Evolutionary conservation across 2,888 invertebrate species (phyloP), one percentile per base, ranked within the genome.

Genomic region (Atrina japonica): DNA sequence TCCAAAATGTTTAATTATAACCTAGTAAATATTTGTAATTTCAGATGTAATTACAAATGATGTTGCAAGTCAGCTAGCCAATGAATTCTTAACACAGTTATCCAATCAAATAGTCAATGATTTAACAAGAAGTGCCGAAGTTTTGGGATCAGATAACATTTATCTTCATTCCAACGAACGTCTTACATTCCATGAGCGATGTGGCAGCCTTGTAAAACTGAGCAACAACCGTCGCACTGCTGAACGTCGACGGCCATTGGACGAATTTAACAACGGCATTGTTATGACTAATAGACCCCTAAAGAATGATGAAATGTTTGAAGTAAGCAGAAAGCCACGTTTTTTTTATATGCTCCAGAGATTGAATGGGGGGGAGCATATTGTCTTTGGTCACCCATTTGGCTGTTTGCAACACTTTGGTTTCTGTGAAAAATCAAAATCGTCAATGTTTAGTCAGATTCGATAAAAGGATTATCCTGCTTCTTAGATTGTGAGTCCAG

Each of bases 121-220:
- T 45, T 60, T 86, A 49, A 82, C 82, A n/a, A 74, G 79, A 47
- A 78, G 77, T 55, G 79, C 77, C 45, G 81, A 80, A 30, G 70
- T 76, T 6, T 59, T 80, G 1, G 67, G 68, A 1, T 52, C 80
- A 3, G 64, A 69, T 14, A 70, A 63, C 30, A 55, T 66, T 7
- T 40, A 21, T 23, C 53, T 64, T 21, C 75, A 77, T 23, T 80
- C 86, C 35, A 84, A 83, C 63, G 88, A 88, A 53, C 68, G 81
- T 18, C 91, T 97, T 80, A 93, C 94, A 73, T 97, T 97, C 91
- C 97, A 97, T 90, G 94, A 95, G 58, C 93, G 96, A 75, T 96
- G 96, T 88, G 97, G 97, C 0, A 94, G 95, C 16, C 92, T 97
- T 73, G 96, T 98, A 0, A 96, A 96, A 89, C 91, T 90, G 29